These are phyloP conservation scores for Lingula anatina DNA, from an alignment of 2,888 invertebrate species.

Conservation along the genomic window DNA sequence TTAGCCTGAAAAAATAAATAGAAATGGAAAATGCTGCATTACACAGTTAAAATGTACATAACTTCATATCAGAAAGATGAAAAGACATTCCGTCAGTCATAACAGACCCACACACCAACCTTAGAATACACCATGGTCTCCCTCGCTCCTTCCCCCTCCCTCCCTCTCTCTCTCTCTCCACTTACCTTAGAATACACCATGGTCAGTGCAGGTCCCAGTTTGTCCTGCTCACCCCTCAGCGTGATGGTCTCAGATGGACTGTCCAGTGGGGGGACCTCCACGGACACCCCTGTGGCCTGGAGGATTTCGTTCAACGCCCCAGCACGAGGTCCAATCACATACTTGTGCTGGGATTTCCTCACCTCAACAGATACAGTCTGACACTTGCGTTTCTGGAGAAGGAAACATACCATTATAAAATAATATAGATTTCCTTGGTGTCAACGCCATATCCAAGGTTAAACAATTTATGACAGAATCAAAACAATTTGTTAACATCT, in stretches of 20 bases:
- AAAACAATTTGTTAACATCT: too few species aligned
- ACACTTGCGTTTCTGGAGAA: slow-evolving; percentile 67
- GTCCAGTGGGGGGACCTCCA: slow-evolving; percentile 77
- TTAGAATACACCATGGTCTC: too few species aligned
- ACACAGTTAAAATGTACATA: too few species aligned
- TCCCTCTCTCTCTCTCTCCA: too few species aligned
- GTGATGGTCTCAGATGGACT: slow-evolving; percentile 87
- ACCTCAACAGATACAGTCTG: slow-evolving; percentile 83
- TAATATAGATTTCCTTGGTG: too few species aligned
- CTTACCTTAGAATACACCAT: slow-evolving; percentile 67
- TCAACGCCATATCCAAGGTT: too few species aligned
- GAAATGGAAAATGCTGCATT: neutral
- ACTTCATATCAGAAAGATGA: too few species aligned
- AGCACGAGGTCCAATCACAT: slow-evolving; percentile 89
- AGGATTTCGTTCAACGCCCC: slow-evolving; percentile 92
- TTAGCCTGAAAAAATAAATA: slow-evolving; percentile 73
- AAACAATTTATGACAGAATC: too few species aligned
- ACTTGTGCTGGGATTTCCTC: slow-evolving; percentile 92
- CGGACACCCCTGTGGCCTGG: slow-evolving; percentile 87
- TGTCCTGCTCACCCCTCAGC: slow-evolving; percentile 80
- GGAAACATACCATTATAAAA: slow-evolving; percentile 5
- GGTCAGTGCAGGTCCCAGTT: slow-evolving; percentile 71
- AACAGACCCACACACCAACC: too few species aligned
- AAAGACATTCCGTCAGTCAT: too few species aligned
- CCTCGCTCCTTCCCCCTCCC: too few species aligned